These are phyloP conservation scores for Platyura marginata DNA, from an alignment of 1,140 invertebrate species.

Conservation along the genomic window DNA sequence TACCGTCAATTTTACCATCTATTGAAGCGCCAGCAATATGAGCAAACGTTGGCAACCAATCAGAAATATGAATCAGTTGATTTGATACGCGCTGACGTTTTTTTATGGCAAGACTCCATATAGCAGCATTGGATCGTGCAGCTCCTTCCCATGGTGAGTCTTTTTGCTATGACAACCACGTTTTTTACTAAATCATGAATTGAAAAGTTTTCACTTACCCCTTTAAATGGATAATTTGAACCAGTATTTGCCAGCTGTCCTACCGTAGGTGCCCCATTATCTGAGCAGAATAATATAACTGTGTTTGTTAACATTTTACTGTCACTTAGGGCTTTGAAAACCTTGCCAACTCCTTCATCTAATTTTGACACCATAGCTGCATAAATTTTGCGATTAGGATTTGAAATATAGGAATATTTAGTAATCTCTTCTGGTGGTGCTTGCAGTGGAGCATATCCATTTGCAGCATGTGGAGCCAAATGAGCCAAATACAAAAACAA, in stretches of 20 bases:
- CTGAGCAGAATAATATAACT: conserved; percentile 53
- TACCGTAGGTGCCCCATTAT: conserved; percentile 58
- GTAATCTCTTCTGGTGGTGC: conserved; percentile 54
- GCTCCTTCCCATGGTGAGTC: conserved; percentile 75
- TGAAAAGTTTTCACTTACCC: conserved; percentile 27
- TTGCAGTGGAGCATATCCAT: conserved; percentile 46
- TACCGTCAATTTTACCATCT: conserved; percentile 39
- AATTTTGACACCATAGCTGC: conserved; percentile 64
- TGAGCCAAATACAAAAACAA: conserved; percentile 68
- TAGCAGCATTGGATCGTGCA: conserved; percentile 48
- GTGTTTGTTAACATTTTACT: conserved; percentile 49
- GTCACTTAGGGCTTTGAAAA: conserved; percentile 46
- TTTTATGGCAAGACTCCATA: conserved; percentile 53
- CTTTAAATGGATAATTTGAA: conserved; percentile 74
- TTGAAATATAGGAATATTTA: conserved; percentile 53
- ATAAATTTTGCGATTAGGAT: conserved; percentile 52
- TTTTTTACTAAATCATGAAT: background rate
- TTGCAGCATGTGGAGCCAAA: conserved; percentile 59
- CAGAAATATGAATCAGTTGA: conserved; percentile 61
- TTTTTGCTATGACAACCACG: conserved; percentile 33
- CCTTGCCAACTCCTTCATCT: conserved; percentile 64
- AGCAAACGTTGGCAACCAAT: conserved; percentile 74
- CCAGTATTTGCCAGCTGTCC: conserved; percentile 55
- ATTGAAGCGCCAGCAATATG: conserved; percentile 33
- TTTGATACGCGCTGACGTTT: conserved; percentile 39